Evolutionary conservation across 1,140 invertebrate genomes (phyloP), one percentile per base, ranked within the genome.

Genomic region (Brevipalpus yothersi): DNA sequence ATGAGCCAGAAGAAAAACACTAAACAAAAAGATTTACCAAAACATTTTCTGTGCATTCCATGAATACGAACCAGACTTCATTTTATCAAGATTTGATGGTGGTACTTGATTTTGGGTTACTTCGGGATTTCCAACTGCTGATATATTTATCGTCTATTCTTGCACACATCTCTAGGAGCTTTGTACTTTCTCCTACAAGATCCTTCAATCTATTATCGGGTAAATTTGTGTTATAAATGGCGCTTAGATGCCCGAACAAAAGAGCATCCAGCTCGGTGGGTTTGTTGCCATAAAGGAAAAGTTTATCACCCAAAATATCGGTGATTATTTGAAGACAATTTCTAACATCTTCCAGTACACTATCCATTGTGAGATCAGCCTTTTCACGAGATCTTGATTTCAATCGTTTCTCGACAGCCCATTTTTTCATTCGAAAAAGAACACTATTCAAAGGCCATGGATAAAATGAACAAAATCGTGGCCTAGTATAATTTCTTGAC

Each of bases 191-290:
- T 62, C 79, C 74, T 9, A 91, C 77, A 61, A 81, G 81, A 60
- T 77, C 76, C 10, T 80, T 80, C 60, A 91, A 72, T 58, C 77
- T 75, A 66, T 78, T 82, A 60, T 81, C 81, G 0, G 86, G 86
- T 7, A 94, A 72, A 4, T 77, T 76, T 13, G 84, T 91, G 11
- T 88, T 92, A 15, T 95, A 71, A 60, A 97, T 80, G 0, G 86
- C 86, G 66, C 85, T 90, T n/a, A 96, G 73, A 71, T 97, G 92
- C 21, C 91, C 93, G 76, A 93, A 97, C 0, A 93, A 82, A n/a
- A 95, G 72, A 12, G 91, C 91, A 73, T 98, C 93, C 65, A 96
- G 70, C 71, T 95, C 88, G 21, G 87, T 93, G 3, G 90, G 84
- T 61, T 47, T 47, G 19, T 47, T 19, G 7, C 45, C 45, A 19